These are phyloP conservation scores for Caenorhabditis sp. DNA, from an alignment of 2,888 invertebrate genomes.

Conservation along the genomic window DNA sequence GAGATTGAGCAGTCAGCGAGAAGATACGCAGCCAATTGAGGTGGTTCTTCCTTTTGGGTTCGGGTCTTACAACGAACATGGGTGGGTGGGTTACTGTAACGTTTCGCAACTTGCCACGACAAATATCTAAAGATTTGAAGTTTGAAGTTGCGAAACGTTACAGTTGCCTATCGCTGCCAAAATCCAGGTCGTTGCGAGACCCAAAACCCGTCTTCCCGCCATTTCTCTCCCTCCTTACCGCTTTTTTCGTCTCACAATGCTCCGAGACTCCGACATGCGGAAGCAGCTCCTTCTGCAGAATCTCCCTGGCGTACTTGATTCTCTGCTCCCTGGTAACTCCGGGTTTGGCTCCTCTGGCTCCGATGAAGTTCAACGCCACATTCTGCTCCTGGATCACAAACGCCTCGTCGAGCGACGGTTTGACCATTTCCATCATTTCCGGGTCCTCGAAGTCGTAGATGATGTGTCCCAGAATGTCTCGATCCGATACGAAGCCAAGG, in stretches of 20 bases:
- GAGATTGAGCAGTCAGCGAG: too few relatives aligned
- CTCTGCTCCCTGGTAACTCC: constrained; percentile 99
- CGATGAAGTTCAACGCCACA: constrained; percentile 98
- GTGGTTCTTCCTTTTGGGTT: too few relatives aligned
- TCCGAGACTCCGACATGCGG: constrained; percentile 99
- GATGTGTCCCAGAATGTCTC: constrained; percentile 99
- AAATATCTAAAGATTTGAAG: too few relatives aligned
- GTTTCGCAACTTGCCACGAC: too few relatives aligned
- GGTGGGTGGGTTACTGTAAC: too few relatives aligned
- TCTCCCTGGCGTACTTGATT: constrained; percentile 99
- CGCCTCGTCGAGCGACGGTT: constrained; percentile 98
- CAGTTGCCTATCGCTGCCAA: too few relatives aligned
- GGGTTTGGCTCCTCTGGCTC: constrained; percentile 95
- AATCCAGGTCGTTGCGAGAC: too few relatives aligned
- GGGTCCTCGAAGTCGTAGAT: constrained; percentile 99
- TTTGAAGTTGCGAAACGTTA: too few relatives aligned
- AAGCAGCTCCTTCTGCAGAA: constrained; percentile 99
- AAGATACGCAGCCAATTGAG: too few relatives aligned
- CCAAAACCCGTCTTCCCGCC: too few relatives aligned
- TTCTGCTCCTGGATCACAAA: constrained; percentile 99
- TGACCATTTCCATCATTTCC: constrained; percentile 99
- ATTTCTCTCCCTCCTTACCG: constrained; percentile 85
- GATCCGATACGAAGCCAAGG: constrained; percentile 98
- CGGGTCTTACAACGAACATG: too few relatives aligned
- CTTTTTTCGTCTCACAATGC: constrained; percentile 99